phyloP scores from a whole-genome alignment of 2,888 invertebrate species.

The Schrankia costaestrigalis region DNA sequence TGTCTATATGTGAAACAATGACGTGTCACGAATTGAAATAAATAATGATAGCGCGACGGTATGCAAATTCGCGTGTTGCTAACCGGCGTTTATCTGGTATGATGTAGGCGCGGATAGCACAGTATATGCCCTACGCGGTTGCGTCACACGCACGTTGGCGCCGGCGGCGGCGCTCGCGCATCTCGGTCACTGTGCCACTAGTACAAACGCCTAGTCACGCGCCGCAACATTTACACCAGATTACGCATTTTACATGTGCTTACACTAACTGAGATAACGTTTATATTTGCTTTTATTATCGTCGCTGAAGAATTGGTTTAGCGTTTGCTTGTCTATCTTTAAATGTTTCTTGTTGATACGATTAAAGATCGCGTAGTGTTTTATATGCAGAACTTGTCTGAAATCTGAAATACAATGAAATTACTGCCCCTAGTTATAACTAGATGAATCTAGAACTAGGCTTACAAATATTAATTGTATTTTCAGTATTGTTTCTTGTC shows the following conservation, averaged over 20 bases:
- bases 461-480: too few relatives aligned
- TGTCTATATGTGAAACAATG: constrained; percentile 13
- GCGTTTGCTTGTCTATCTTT: constrained; percentile 11
- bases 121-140: constrained; percentile 35
- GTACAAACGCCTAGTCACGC: constrained; percentile 50
- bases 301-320: constrained; percentile 19
- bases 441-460: too few relatives aligned
- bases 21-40: constrained; percentile 13
- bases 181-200: constrained; percentile 63
- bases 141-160: constrained; percentile 40
- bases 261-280: constrained; percentile 10
- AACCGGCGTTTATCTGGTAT: constrained; percentile 18
- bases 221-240: constrained; percentile 30
- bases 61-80: constrained; percentile 26
- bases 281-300: constrained; percentile 13
- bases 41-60: constrained; percentile 14
- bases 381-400: too few relatives aligned
- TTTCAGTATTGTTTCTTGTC: too few relatives aligned
- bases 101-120: constrained; percentile 29
- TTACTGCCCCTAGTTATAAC: too few relatives aligned
- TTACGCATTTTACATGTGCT: constrained; percentile 22
- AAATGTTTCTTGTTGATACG: constrained; percentile 20
- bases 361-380: too few relatives aligned
- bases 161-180: constrained; percentile 41
- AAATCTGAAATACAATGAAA: too few relatives aligned